phyloP scores from a whole-genome alignment of 2,888 invertebrate species.

The Diaprepes abbreviatus region DNA sequence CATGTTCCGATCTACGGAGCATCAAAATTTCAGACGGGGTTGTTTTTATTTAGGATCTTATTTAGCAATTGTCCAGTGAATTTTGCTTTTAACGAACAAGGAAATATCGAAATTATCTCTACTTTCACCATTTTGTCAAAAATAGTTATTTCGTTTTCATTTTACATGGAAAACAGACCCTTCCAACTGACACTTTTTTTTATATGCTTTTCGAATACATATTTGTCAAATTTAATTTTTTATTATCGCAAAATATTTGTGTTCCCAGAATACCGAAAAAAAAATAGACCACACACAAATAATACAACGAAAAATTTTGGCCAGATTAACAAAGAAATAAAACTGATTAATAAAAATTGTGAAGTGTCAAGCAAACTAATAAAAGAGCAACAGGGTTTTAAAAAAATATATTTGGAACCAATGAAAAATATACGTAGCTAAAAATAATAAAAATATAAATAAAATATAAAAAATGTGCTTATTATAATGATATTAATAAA shows the following conservation, averaged over 20 bases:
- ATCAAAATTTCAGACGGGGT: no score
- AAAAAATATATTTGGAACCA: constrained; percentile 33
- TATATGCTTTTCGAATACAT: no score
- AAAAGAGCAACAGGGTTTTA: constrained; percentile 19
- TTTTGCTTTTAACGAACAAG: no score
- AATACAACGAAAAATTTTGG: constrained; percentile 18
- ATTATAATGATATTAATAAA: constrained; percentile 5
- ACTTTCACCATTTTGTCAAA: no score
- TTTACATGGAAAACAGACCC: no score
- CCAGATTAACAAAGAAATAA: background rate
- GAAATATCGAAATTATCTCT: no score
- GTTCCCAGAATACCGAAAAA: background rate
- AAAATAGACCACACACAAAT: background rate
- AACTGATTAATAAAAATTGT: background rate
- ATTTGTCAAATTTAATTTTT: no score
- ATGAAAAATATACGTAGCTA: constrained; percentile 40
- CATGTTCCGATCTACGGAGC: no score
- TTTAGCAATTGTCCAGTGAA: no score
- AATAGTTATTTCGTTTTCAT: no score
- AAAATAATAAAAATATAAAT: constrained; percentile 6
- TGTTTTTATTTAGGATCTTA: no score
- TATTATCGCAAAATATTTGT: background rate
- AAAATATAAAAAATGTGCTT: constrained; percentile 1
- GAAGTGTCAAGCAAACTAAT: background rate
- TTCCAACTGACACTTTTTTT: no score